Conservation (phyloP, 1,140 invertebrate genomes). For the Lepidurus packardi region DNA sequence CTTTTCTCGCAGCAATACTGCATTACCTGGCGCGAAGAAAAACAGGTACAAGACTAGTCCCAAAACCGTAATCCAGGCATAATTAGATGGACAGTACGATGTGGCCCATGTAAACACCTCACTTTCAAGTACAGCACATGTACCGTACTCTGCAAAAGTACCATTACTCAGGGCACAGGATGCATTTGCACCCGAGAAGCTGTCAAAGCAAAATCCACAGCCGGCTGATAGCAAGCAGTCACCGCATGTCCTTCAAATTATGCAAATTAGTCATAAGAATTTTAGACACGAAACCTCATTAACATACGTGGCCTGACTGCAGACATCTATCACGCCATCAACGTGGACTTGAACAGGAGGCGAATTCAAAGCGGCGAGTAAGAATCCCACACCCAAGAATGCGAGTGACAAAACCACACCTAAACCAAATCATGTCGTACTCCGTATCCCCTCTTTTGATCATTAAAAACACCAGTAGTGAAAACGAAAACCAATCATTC, state of each 20-base stretch:
- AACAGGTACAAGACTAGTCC: conserved; percentile 51
- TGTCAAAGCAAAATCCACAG: conserved; percentile 51
- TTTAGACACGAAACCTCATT: neutral
- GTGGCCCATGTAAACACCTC: conserved; percentile 43
- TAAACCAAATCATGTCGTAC: conserved; percentile 35
- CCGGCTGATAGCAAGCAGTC: conserved; percentile 45
- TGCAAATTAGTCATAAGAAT: conserved; percentile 24
- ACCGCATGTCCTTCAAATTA: conserved; percentile 45
- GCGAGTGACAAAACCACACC: conserved; percentile 49
- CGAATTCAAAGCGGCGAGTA: conserved; percentile 46
- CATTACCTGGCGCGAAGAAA: conserved; percentile 51
- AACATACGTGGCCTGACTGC: conserved; percentile 28
- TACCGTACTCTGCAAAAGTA: neutral
- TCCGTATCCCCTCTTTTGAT: no score
- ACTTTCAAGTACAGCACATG: neutral
- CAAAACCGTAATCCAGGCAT: conserved; percentile 50
- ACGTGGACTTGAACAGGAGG: conserved; percentile 44
- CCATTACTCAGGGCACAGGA: conserved; percentile 6
- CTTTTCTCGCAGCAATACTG: neutral
- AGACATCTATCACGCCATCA: conserved; percentile 25
- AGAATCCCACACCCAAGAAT: conserved; percentile 50
- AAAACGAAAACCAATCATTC: neutral
- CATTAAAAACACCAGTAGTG: no score
- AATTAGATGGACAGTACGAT: conserved; percentile 50
- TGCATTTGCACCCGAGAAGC: conserved; percentile 28